These are phyloP conservation scores for Tipula confusa DNA, from an alignment of 2,888 invertebrate genomes.

Conservation along the genomic window DNA sequence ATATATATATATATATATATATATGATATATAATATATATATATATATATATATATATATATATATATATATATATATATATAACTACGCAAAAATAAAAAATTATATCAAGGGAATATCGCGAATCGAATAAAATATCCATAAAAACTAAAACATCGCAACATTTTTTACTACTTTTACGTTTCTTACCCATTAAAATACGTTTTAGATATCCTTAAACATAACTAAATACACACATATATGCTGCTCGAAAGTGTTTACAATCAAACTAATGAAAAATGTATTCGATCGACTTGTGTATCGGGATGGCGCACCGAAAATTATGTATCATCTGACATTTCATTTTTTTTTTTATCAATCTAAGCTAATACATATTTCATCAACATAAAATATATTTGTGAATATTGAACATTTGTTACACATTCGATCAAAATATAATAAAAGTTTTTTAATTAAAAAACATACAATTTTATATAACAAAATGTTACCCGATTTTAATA, in stretches of 20 bases:
- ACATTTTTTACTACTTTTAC: background rate
- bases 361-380: background rate
- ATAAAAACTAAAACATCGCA: conserved; percentile 13
- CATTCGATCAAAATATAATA: background rate
- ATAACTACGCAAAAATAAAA: background rate
- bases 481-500: background rate
- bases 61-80: conserved; percentile 20
- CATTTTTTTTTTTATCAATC: background rate
- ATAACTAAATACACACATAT: background rate
- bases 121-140: conserved; percentile 8
- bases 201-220: background rate
- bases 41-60: conserved; percentile 25
- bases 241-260: background rate
- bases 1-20: conserved; percentile 25
- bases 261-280: background rate
- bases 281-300: background rate
- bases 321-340: background rate
- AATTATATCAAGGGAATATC: conserved; percentile 8
- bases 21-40: conserved; percentile 25
- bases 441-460: background rate
- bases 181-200: background rate
- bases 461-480: background rate
- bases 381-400: background rate
- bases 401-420: background rate
- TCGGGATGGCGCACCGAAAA: background rate